A percentile compares a stretch with the other conserved stretches of the same genome.
These are phyloP conservation scores for Synanthedon tipuliformis DNA, from an alignment of 2,888 invertebrate species.

Conservation along the genomic window DNA sequence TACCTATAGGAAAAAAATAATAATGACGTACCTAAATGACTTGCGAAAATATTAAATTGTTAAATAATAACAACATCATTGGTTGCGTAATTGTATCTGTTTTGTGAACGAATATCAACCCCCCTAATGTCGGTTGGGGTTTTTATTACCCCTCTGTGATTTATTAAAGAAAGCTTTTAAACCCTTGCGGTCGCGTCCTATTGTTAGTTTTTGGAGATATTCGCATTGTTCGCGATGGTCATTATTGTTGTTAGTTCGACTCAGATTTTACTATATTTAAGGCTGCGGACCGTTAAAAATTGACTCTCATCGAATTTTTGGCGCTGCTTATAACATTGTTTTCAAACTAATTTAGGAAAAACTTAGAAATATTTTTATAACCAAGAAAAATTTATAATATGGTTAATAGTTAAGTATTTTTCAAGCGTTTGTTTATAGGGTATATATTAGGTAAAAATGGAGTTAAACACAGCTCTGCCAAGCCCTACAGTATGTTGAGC, in stretches of 20 bases:
- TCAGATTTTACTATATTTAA: conserved; percentile 20
- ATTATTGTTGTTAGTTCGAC: conserved; percentile 32
- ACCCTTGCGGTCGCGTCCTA: conserved; percentile 47
- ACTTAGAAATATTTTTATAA: no score
- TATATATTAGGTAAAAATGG: no score
- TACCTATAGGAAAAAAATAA: conserved; percentile 2
- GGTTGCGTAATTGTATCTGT: conserved; percentile 50
- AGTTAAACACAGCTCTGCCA: no score
- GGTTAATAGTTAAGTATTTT: no score
- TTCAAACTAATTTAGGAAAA: no score
- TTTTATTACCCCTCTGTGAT: conserved; percentile 35
- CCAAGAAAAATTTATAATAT: no score
- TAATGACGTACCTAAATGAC: conserved; percentile 25
- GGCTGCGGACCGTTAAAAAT: no score
- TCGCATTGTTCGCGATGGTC: conserved; percentile 27
- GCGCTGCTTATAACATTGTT: no score
- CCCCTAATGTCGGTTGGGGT: conserved; percentile 14
- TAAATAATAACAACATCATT: conserved; percentile 45
- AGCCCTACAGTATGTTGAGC: no score
- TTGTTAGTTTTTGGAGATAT: conserved; percentile 24
- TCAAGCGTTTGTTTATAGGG: no score
- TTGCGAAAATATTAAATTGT: conserved; percentile 36
- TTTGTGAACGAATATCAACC: conserved; percentile 21
- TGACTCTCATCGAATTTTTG: no score
- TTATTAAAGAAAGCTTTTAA: conserved; percentile 67